phyloP scores from a whole-genome alignment of 1,140 invertebrate genomes.

The Apis florea region DNA sequence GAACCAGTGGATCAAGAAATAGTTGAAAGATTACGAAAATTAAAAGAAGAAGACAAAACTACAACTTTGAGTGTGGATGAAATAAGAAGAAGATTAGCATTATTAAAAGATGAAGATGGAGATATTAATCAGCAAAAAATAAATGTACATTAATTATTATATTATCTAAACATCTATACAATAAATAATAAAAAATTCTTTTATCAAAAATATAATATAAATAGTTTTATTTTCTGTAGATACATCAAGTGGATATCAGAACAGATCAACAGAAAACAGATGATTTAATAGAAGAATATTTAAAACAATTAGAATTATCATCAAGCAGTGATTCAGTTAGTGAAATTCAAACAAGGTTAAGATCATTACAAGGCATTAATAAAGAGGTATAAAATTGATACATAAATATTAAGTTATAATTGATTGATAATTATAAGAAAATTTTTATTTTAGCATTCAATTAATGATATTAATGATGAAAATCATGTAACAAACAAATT shows the following conservation, averaged over 20 bases:
- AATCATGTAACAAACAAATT: slow-evolving; percentile 66
- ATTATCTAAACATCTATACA: background rate
- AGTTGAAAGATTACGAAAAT: slow-evolving; percentile 74
- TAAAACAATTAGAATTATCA: slow-evolving; percentile 67
- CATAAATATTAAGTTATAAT: background rate
- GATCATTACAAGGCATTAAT: slow-evolving; percentile 23
- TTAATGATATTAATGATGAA: slow-evolving; percentile 58
- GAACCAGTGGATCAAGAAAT: slow-evolving; percentile 75
- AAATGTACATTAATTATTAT: slow-evolving; percentile 55
- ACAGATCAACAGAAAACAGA: slow-evolving; percentile 74
- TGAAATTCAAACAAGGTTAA: slow-evolving; percentile 67
- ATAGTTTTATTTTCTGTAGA: slow-evolving; percentile 50
- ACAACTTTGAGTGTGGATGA: slow-evolving; percentile 70
- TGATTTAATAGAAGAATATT: slow-evolving; percentile 74
- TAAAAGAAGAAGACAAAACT: slow-evolving; percentile 72
- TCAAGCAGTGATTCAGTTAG: slow-evolving; percentile 47
- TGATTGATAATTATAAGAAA: background rate
- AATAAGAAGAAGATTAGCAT: slow-evolving; percentile 74
- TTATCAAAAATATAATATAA: background rate
- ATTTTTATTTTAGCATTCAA: slow-evolving; percentile 15
- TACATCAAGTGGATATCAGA: slow-evolving; percentile 71
- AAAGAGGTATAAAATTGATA: background rate
- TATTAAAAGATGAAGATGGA: slow-evolving; percentile 73
- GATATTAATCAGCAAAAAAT: slow-evolving; percentile 49
- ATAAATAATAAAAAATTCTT: background rate